Base-by-base conservation (phyloP, 2,797 vertebrate genomes). In the Bucorvus abyssinicus region DNA sequence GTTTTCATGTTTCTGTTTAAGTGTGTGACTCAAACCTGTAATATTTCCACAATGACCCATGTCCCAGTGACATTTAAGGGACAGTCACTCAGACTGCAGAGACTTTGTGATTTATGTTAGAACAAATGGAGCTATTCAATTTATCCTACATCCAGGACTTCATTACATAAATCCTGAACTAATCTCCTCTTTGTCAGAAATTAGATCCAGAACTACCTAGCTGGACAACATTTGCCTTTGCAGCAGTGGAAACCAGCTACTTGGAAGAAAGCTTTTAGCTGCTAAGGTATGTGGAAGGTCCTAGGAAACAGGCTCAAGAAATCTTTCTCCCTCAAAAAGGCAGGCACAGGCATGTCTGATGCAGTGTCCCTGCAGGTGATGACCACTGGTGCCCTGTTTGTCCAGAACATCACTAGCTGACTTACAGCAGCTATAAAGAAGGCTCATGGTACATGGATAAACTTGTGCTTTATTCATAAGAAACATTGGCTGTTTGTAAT, bases 51-150 rank as follows among this genome's bases (percentile, higher is more conserved):
- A 64, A 14, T 61, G 74, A 89, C 88, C 94, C 68, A 74, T 38
- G 84, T 87, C 45, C 64, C 71, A 44, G n/a, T 78, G 94, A 94
- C 75, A 94, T 96, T 92, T 94, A 90, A 89, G 81, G 84, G 68
- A 93, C 81, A 89, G 83, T 61, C 85, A 87, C n/a, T 95, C 75
- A 75, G 50, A 30, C 91, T 93, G 84, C 91, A 94, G 92, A 94
- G 92, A 82, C 26, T 82, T 64, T 85, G 71, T 89, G 93, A 94
- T 94, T 94, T 95, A 93, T 83, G 75, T 45, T 78, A 83, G 78
- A 90, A 85, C 90, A 94, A 95, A 90, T 68, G 30, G 75, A 94
- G 86, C 70, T 89, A 61, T 95, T 93, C 81, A 87, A 93, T 87
- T 93, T 71, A 71, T 65, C 65, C 86, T 75, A 60, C 74, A 93